Percentiles rank a stretch among this genome's conserved stretches.
phyloP scores from a whole-genome alignment of 2,113 vertebrate genomes.

The Barnardius zonarius region DNA sequence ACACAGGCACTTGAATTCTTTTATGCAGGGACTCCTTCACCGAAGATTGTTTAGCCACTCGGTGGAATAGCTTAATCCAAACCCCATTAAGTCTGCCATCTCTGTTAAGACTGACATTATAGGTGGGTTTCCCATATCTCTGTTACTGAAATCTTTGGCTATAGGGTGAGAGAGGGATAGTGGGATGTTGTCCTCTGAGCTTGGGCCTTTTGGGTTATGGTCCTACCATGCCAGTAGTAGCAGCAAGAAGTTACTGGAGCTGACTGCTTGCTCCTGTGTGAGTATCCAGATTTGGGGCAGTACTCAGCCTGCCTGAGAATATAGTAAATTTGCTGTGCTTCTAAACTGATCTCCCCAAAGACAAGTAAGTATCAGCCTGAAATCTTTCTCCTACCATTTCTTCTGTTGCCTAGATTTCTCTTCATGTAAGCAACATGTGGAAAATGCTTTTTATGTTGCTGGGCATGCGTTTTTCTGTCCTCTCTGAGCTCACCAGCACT shows the following conservation, averaged over 20 bases:
- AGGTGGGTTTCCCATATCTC: background rate
- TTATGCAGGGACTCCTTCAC: background rate
- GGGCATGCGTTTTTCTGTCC: background rate
- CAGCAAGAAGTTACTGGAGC: background rate
- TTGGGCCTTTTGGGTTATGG: background rate
- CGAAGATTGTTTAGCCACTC: background rate
- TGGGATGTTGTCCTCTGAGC: background rate
- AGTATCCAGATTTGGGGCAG: background rate
- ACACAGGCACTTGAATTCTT: background rate
- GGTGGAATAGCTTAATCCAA: background rate
- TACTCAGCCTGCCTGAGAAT: background rate
- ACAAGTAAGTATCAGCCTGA: background rate
- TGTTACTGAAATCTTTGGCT: background rate
- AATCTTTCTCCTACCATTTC: background rate
- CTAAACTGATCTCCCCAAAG: background rate
- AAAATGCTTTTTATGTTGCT: background rate
- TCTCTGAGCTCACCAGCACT: background rate
- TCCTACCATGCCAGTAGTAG: background rate
- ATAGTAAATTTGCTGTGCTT: background rate
- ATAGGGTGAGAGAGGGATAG: background rate
- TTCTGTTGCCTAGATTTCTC: background rate
- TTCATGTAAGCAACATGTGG: background rate
- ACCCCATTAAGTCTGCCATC: background rate
- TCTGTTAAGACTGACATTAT: background rate
- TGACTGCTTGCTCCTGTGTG: background rate